Base-by-base conservation (phyloP, 2,797 vertebrate genomes). In the Buphagus erythrorhynchus region DNA sequence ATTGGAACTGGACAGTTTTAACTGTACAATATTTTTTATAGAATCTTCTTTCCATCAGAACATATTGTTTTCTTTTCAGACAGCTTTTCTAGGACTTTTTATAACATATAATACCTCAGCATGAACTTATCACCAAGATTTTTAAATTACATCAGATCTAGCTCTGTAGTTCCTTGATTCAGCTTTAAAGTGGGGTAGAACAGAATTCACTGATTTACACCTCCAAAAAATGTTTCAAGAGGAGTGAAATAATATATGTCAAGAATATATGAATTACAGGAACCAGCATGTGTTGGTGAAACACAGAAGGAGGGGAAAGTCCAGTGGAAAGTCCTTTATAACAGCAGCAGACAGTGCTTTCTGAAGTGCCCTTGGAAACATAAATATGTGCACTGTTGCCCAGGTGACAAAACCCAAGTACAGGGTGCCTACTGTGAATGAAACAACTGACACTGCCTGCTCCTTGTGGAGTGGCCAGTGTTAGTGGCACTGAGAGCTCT, bases 401-500 rank as follows among this genome's bases (percentile, higher is more conserved):
- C 96, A 91, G 87, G 87, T 94, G 81, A 95, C 85, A 95, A 92
- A 94, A 95, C 77, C 65, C 75, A 83, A 54, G 57, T 52, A 67
- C 81, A 31, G 11, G 65, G 6, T 63, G 28, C 75, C 78, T 82
- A n/a, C 75, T 68, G 79, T 46, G 85, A 68, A 33, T 0, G 4
- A 67, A 92, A 80, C 13, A 72, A 59, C 21, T 26, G 59, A 24
- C 31, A 26, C 13, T 43, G 58, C 46, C 55, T 72, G 51, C 31
- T 82, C 38, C 42, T 46, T 38, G 58, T 63, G 59, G 55, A 71
- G 61, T 28, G 43, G 33, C 16, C 54, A 67, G 29, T 7, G 8
- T 28, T 31, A 58, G 35, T 5, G 42, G 35, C 7, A 6, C 16
- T 52, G 45, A 75, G 68, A 46, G 42, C 24, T 36, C 29, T 26